Percentiles rank a stretch among this genome's conserved stretches.
These are phyloP conservation scores for Pseudobourletiella spinata DNA, from an alignment of 1,140 invertebrate genomes.

Conservation along the genomic window DNA sequence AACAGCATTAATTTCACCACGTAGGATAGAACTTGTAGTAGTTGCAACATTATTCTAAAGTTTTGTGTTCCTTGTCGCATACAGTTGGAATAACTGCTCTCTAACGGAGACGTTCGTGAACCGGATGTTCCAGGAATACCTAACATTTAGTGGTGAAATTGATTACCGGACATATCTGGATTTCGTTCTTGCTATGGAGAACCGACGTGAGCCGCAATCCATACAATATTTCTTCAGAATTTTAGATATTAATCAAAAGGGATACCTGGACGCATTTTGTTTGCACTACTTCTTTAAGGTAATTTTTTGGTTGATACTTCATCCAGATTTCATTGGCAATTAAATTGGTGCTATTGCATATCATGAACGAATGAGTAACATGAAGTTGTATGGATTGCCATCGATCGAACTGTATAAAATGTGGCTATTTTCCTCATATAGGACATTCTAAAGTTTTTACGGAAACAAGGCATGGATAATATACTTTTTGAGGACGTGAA, in stretches of 20 bases:
- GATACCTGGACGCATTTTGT: slow-evolving; percentile 80
- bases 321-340: too few relatives aligned
- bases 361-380: too few relatives aligned
- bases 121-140: slow-evolving; percentile 86
- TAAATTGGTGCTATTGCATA: too few relatives aligned
- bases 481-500: slow-evolving; percentile 90
- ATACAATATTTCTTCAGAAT: slow-evolving; percentile 87
- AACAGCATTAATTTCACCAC: too few relatives aligned
- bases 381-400: too few relatives aligned
- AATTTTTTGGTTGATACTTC: slow-evolving; percentile 30
- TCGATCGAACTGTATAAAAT: too few relatives aligned
- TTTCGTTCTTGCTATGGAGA: slow-evolving; percentile 86
- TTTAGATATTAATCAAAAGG: slow-evolving; percentile 77
- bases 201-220: slow-evolving; percentile 81
- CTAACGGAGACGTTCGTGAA: slow-evolving; percentile 78
- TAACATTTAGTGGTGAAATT: slow-evolving; percentile 94
- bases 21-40: slow-evolving; percentile 31
- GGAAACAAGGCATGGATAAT: slow-evolving; percentile 63
- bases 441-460: slow-evolving; percentile 85
- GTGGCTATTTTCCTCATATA: slow-evolving; percentile 42
- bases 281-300: slow-evolving; percentile 89
- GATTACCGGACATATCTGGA: slow-evolving; percentile 96
- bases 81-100: slow-evolving; percentile 61
- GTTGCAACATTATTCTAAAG: not conserved
- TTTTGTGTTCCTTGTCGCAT: not conserved